A percentile compares a stretch with the other conserved stretches of the same genome.
Evolutionary conservation across 2,888 invertebrate species (phyloP).

Genomic region (Polydesmus complanatus): DNA sequence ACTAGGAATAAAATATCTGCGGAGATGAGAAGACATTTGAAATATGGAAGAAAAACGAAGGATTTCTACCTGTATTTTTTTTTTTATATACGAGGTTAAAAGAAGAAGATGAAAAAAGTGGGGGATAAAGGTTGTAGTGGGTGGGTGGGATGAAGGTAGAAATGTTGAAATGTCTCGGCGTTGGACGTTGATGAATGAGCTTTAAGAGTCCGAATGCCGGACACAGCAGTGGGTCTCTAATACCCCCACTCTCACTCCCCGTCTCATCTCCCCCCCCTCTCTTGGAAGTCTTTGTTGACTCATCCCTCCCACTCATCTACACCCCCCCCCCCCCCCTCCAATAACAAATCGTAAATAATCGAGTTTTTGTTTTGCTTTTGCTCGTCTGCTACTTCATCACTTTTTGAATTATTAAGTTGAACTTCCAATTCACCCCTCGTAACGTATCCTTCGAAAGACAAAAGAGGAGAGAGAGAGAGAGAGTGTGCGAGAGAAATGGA

Average conservation of each 20-base stretch:
- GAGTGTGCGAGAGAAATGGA: neutral
- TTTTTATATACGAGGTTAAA: neutral
- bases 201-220: neutral
- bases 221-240: neutral
- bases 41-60: neutral
- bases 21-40: neutral
- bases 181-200: neutral
- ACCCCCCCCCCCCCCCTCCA: neutral
- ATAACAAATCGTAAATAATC: neutral
- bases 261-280: neutral
- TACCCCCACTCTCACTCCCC: neutral
- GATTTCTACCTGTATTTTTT: neutral
- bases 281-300: too few relatives aligned
- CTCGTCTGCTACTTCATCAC: neutral
- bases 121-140: neutral
- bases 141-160: neutral
- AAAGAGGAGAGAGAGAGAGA: neutral
- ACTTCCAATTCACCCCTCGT: too few relatives aligned
- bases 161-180: neutral
- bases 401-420: neutral
- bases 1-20: neutral
- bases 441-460: too few relatives aligned
- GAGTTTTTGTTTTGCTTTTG: neutral
- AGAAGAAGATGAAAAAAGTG: too few relatives aligned
- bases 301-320: neutral